phyloP scores from a whole-genome alignment of 2,797 vertebrate species.

The Taeniopygia guttata region DNA sequence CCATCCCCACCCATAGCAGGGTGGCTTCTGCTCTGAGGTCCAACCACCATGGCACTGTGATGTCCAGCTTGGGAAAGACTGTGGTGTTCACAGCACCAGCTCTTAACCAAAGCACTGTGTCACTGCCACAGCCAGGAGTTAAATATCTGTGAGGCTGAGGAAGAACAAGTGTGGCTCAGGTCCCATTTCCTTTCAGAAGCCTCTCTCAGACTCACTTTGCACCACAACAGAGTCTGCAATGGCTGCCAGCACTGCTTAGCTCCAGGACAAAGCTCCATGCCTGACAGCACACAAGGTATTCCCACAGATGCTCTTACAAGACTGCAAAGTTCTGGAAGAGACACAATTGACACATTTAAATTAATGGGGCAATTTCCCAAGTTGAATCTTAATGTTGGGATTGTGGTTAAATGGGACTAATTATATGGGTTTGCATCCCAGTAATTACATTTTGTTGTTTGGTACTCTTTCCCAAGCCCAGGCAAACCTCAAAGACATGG shows the following conservation, averaged over 20 bases:
- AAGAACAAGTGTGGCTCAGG: not conserved
- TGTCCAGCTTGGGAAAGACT: not conserved
- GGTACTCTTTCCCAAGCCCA: not conserved
- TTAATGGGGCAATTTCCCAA: not conserved
- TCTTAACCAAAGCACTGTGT: not conserved
- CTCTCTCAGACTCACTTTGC: not conserved
- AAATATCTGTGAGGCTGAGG: not conserved
- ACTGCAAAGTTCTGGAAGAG: not conserved
- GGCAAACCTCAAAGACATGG: not conserved
- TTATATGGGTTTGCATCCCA: not conserved
- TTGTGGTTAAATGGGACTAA: not conserved
- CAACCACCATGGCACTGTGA: not conserved
- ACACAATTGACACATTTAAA: not conserved
- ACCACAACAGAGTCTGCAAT: accelerated
- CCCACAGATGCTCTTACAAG: not conserved
- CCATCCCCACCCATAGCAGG: not conserved
- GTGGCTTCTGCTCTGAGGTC: not conserved
- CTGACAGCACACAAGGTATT: not conserved
- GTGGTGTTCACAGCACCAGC: not conserved
- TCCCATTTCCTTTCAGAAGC: not conserved
- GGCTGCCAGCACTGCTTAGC: not conserved
- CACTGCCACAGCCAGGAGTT: not conserved
- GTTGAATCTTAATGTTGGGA: not conserved
- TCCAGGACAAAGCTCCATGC: not conserved
- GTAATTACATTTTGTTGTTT: not conserved